Percentiles rank a stretch among this genome's conserved stretches.
These are phyloP conservation scores for Pristis pectinata DNA, from an alignment of 2,797 vertebrate genomes.

Conservation along the genomic window DNA sequence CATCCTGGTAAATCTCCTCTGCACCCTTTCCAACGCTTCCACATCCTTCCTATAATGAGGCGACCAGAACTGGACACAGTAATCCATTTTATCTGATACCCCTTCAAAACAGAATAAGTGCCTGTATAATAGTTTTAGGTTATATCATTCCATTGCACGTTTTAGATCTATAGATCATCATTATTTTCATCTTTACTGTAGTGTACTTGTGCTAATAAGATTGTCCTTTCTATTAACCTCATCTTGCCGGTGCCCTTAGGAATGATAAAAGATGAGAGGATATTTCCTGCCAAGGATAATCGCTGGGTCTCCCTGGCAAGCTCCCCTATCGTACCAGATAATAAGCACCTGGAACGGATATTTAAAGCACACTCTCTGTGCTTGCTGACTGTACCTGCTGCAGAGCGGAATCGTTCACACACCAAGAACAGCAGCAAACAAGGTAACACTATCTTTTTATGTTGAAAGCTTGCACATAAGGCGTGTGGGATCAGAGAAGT, in stretches of 20 bases:
- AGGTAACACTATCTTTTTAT: constrained; percentile 44
- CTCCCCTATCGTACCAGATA: constrained; percentile 61
- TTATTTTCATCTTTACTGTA: neutral
- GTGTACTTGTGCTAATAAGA: too few species aligned
- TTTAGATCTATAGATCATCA: neutral
- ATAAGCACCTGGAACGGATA: constrained; percentile 61
- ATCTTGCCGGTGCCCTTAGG: constrained; percentile 46
- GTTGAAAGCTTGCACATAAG: neutral
- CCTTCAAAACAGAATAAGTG: neutral
- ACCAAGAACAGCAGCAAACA: constrained; percentile 41
- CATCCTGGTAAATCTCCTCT: too few species aligned
- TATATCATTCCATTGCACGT: neutral
- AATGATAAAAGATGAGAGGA: constrained; percentile 58
- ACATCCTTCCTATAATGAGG: too few species aligned
- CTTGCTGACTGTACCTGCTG: constrained; percentile 60
- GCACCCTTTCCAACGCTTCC: too few species aligned
- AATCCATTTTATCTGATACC: neutral
- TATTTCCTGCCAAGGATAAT: constrained; percentile 64
- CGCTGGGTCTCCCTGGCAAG: constrained; percentile 60
- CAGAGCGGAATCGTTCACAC: constrained; percentile 50
- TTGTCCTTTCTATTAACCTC: neutral
- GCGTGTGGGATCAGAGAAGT: neutral
- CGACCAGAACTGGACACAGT: too few species aligned
- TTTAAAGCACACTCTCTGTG: constrained; percentile 57
- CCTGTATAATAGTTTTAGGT: neutral